phyloP scores from a whole-genome alignment of 64 coral and sea anemone species.

The Pocillopora damicornis region DNA sequence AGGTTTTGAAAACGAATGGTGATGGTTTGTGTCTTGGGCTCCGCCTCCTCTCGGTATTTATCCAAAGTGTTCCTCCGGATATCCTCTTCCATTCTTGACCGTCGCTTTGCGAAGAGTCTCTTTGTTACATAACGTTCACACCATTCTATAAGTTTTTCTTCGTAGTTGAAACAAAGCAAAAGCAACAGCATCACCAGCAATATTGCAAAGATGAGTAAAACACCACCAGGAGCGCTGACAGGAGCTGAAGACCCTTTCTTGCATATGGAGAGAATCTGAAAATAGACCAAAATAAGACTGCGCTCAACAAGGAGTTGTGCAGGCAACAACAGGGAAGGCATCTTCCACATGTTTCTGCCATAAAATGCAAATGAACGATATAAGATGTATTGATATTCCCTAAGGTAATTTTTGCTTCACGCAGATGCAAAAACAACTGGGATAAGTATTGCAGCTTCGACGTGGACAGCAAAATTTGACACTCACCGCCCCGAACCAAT shows the following conservation, averaged over 20 bases:
- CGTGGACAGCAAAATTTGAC: background rate
- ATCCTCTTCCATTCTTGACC: too few relatives aligned
- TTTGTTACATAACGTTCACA: background rate
- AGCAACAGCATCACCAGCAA: constrained; percentile 14
- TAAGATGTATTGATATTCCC: too few relatives aligned
- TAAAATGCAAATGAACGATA: too few relatives aligned
- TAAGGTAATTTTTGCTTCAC: too few relatives aligned
- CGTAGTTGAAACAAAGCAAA: constrained; percentile 16
- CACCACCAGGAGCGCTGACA: constrained; percentile 4
- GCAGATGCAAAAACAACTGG: too few relatives aligned
- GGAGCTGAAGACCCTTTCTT: constrained; percentile 33
- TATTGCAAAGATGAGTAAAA: constrained; percentile 30
- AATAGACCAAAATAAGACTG: background rate
- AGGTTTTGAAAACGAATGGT: constrained; percentile 30
- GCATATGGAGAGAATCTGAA: constrained; percentile 37
- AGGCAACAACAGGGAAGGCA: too few relatives aligned
- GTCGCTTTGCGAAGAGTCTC: background rate
- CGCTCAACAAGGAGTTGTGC: background rate
- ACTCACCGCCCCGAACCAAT: background rate
- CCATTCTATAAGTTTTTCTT: background rate
- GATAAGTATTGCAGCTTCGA: too few relatives aligned
- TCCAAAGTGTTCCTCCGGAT: background rate
- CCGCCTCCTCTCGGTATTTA: background rate
- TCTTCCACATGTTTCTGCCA: too few relatives aligned
- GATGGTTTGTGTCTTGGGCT: constrained; percentile 1